Percentiles rank a stretch among this genome's conserved stretches.
Evolutionary conservation across 2,113 vertebrate genomes (phyloP).

Genomic region (Chionomys nivalis): DNA sequence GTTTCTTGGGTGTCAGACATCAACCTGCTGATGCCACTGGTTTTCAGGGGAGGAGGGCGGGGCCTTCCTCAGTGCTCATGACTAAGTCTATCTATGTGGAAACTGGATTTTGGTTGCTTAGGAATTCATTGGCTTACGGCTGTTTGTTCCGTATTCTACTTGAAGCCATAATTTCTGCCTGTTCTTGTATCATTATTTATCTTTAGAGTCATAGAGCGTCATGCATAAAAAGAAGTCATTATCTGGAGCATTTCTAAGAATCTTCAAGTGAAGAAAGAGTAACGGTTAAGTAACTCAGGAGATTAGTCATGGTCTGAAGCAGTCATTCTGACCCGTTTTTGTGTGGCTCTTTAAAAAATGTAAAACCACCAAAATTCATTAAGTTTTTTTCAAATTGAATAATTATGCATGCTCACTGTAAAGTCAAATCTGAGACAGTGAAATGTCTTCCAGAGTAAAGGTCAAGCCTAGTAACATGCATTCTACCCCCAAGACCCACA

Average conservation of each 20-base stretch:
- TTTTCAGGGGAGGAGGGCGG: constrained; percentile 41
- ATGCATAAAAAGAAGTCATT: constrained; percentile 30
- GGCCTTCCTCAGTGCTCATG: constrained; percentile 42
- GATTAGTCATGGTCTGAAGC: not conserved
- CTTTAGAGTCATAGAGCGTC: not conserved
- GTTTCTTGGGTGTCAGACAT: constrained; percentile 29
- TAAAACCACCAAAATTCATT: not conserved
- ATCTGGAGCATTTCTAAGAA: constrained; percentile 53
- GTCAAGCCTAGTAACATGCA: too few species aligned
- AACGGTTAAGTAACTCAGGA: constrained; percentile 19
- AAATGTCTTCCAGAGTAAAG: not conserved
- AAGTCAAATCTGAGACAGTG: not conserved
- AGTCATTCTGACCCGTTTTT: not conserved
- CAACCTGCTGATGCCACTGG: constrained; percentile 64
- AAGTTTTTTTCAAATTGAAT: not conserved
- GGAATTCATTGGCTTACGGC: constrained; percentile 67
- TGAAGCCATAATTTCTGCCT: constrained; percentile 53
- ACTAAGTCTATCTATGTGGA: constrained; percentile 70
- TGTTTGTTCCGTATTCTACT: constrained; percentile 42
- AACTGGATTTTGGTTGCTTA: constrained; percentile 68
- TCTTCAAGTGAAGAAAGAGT: constrained; percentile 41
- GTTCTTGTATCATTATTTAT: constrained; percentile 33
- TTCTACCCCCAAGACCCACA: too few species aligned
- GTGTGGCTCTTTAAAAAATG: not conserved
- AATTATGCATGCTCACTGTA: not conserved